Evolutionary conservation across 23 tunicate genomes (phyloP).

Genomic region (Trididemnum miniatum): DNA sequence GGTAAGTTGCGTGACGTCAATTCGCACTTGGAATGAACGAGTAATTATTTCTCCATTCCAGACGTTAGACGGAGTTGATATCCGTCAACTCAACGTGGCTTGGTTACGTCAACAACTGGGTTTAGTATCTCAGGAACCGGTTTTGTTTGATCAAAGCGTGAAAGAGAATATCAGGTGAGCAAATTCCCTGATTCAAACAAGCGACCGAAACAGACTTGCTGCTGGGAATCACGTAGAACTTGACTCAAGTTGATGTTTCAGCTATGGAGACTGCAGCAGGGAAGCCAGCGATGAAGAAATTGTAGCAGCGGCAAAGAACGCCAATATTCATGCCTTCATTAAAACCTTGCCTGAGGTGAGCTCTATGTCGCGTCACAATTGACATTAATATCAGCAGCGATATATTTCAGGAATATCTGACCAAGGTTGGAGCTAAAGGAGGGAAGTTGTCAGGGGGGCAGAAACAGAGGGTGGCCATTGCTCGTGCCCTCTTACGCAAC

Average conservation of each 20-base stretch:
- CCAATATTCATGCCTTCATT: constrained; percentile 72
- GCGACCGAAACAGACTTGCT: too few species aligned
- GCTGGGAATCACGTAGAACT: too few species aligned
- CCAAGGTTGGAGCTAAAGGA: constrained; percentile 30
- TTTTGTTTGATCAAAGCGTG: constrained; percentile 37
- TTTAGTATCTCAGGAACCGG: constrained; percentile 66
- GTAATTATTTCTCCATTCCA: not conserved
- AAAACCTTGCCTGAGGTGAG: constrained; percentile 58
- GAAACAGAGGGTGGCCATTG: constrained; percentile 29
- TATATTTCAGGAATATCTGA: constrained; percentile 16
- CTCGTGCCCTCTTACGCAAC: constrained; percentile 21
- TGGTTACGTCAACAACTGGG: constrained; percentile 76
- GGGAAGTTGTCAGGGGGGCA: constrained; percentile 29
- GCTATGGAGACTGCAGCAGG: constrained; percentile 69
- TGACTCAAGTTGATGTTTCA: too few species aligned
- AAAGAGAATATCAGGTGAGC: constrained; percentile 51
- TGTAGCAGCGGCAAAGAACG: constrained; percentile 53
- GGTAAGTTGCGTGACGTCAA: constrained; percentile 39
- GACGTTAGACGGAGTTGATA: constrained; percentile 42
- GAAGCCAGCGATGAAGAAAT: constrained; percentile 49
- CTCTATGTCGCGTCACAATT: too few species aligned
- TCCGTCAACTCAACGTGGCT: constrained; percentile 36
- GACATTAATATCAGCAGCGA: too few species aligned
- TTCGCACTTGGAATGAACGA: not conserved
- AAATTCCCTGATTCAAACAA: not conserved